A percentile compares a stretch with the other conserved stretches of the same genome.
phyloP scores from a whole-genome alignment of 2,888 invertebrate species.

The Siphonodentalium dalli region DNA sequence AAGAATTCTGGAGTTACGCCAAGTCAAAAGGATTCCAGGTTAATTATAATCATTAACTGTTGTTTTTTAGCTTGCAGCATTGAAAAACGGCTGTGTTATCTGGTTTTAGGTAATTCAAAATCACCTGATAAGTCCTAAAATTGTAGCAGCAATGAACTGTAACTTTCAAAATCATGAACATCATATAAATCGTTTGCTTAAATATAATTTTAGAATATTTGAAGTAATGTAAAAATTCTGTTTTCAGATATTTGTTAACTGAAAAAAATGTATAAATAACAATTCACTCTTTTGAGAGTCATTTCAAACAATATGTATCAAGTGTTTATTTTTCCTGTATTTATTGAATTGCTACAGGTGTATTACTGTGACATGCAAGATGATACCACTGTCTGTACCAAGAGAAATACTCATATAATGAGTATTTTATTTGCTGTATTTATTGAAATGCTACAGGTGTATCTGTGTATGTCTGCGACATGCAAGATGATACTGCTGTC shows the following conservation, averaged over 20 bases:
- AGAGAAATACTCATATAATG: conserved; percentile 87
- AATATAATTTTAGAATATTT: no score
- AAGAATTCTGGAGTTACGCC: conserved; percentile 87
- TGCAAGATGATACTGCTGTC: conserved; percentile 80
- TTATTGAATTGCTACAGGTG: conserved; percentile 71
- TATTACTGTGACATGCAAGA: conserved; percentile 88
- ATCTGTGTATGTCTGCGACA: conserved; percentile 88
- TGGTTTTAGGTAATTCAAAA: not conserved
- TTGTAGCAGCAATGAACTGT: no score
- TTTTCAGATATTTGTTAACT: no score
- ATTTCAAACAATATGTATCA: no score
- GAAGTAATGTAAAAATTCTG: no score
- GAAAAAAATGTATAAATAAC: no score
- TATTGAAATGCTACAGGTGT: conserved; percentile 72
- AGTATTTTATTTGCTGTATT: no score
- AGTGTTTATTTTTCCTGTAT: no score
- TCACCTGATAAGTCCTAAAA: not conserved
- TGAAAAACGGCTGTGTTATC: not conserved
- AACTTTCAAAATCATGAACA: no score
- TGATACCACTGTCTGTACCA: conserved; percentile 79
- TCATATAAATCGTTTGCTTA: no score
- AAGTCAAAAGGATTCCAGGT: conserved; percentile 84
- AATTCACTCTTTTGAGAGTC: no score
- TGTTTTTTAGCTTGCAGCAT: no score
- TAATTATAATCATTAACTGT: conserved; percentile 27